Evolutionary conservation across 2,113 vertebrate species (phyloP).

Genomic region (Aegypius monachus): DNA sequence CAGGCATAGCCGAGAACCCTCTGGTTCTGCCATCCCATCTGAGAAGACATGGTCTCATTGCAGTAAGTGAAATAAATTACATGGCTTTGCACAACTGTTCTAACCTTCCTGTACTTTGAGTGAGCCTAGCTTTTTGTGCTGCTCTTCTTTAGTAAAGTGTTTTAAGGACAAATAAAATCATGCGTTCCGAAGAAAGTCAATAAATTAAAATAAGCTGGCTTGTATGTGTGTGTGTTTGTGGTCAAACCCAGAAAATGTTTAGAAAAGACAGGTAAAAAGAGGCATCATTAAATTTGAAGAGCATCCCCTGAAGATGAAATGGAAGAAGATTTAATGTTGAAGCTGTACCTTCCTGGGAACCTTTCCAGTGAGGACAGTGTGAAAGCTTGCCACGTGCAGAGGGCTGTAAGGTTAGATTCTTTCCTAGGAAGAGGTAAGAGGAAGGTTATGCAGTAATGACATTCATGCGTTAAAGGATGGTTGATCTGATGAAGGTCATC

Average conservation of each 20-base stretch:
- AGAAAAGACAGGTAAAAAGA: neutral
- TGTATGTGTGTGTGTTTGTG: neutral
- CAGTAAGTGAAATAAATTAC: neutral
- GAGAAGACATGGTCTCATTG: neutral
- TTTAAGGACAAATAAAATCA: neutral
- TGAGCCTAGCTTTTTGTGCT: neutral
- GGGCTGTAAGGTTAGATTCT: neutral
- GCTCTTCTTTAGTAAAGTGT: neutral
- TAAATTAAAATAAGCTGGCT: neutral
- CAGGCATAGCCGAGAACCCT: neutral
- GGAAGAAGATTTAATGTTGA: neutral
- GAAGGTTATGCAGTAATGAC: neutral
- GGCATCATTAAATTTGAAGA: neutral
- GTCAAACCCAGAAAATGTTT: neutral
- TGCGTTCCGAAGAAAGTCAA: neutral
- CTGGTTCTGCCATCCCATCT: neutral
- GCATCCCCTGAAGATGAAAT: neutral
- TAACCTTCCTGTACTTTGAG: neutral
- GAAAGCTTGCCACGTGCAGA: neutral
- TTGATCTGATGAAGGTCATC: neutral
- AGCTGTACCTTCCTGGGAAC: neutral
- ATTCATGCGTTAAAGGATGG: neutral
- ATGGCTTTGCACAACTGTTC: neutral
- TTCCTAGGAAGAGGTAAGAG: neutral
- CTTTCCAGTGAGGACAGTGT: neutral